Percentiles rank a stretch among this genome's conserved stretches.
phyloP scores from a whole-genome alignment of 2,797 vertebrate species.

The Lepidocolaptes lacrymiger region DNA sequence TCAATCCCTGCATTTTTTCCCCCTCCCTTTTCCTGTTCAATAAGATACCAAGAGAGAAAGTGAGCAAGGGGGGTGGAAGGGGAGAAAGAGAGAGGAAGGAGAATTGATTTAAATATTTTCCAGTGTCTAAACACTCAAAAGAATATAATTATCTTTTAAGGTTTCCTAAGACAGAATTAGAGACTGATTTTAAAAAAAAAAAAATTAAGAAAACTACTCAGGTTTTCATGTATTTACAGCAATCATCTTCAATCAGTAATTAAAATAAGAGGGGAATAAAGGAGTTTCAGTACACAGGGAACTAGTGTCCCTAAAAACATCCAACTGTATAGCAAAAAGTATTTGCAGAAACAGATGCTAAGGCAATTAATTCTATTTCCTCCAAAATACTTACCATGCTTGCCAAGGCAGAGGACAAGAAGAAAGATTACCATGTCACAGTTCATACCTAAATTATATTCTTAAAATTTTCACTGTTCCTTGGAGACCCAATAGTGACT shows the following conservation, averaged over 20 bases:
- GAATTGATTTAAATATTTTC: neutral
- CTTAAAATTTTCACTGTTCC: neutral
- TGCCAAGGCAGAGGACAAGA: neutral
- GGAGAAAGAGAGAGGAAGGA: neutral
- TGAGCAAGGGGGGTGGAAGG: rapidly evolving
- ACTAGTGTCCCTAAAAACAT: neutral
- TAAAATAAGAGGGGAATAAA: neutral
- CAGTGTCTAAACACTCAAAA: neutral
- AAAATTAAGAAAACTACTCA: neutral
- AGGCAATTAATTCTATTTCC: neutral
- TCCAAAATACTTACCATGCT: neutral
- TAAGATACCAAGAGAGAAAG: slow-evolving; percentile 11
- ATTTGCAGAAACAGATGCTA: slow-evolving; percentile 15
- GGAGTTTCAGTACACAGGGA: neutral
- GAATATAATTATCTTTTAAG: neutral
- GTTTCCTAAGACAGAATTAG: neutral
- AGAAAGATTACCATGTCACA: neutral
- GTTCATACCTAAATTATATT: neutral
- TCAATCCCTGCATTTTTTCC: neutral
- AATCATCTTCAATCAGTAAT: neutral
- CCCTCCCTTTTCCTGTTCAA: slow-evolving; percentile 27
- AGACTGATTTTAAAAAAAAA: neutral
- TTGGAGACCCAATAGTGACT: neutral
- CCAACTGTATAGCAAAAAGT: neutral
- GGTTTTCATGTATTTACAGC: neutral